Evolutionary conservation across 2,888 invertebrate species (phyloP), one percentile per base, ranked within the genome.

Genomic region (Cryptosula pallasiana): DNA sequence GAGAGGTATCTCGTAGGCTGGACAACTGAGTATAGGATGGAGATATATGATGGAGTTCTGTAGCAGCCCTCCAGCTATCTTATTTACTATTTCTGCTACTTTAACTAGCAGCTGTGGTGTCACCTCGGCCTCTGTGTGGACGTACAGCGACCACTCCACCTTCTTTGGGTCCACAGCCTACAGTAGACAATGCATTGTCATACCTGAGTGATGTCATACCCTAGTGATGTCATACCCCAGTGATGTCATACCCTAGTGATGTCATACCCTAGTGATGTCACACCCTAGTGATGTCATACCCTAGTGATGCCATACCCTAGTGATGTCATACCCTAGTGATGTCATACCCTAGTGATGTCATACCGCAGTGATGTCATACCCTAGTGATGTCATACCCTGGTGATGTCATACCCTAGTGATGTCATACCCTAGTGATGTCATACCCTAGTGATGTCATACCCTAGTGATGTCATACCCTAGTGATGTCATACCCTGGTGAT

Each of bases 21-120:
- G 69, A 34, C 77, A 78, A 36, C 75, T 76, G 13, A 78, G 73
- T 27, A 78, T 77, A 2, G 78, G 77, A 57, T 77, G 78, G 35
- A 78, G 74, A 73, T 77, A 78, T 73, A 77, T 77, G 20, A 78
- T 75, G 13, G 77, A 78, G 71, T 77, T 73, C 34, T 73, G 73
- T 34, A 78, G 73, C 1, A 77, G 71, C 1, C 77, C 77, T 1
- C 76, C 75, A 13, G 74, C 72, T 54, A 78, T 76, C 34, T 73
- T 73, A 73, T 78, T 77, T 29, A 78, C 74, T 3, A 75, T 75
- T 25, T 78, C 78, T 0, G 78, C 77, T 0, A 78, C 74, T 55
- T 73, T 73, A n/a, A 76, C 74, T 3, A 76, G 72, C n/a, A 78
- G 74, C 69, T 78, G 77, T 54, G 77, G 77, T 16, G 71, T 76